These are phyloP conservation scores for Squalus acanthias DNA, from an alignment of 2,797 vertebrate species.

Conservation along the genomic window DNA sequence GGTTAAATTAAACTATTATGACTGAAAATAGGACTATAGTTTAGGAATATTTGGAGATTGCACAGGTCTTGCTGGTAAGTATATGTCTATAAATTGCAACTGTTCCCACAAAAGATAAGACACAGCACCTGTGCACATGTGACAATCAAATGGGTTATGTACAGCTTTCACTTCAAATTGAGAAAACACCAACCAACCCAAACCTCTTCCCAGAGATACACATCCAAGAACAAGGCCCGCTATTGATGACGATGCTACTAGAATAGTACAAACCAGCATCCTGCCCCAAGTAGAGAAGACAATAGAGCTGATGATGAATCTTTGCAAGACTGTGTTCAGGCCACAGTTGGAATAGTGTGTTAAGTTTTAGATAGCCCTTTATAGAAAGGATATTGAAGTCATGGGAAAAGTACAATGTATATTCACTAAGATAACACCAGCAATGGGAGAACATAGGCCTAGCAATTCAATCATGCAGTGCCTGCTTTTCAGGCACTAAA, in stretches of 20 bases:
- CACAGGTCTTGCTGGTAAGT: neutral
- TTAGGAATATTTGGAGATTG: slow-evolving; percentile 1
- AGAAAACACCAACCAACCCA: neutral
- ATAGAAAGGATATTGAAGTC: neutral
- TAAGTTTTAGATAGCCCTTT: neutral
- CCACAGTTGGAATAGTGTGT: no score
- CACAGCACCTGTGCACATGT: neutral
- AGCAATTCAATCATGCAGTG: neutral
- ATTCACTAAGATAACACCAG: neutral
- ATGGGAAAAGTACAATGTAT: neutral
- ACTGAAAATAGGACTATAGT: neutral
- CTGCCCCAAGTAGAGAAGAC: neutral
- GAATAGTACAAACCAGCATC: neutral
- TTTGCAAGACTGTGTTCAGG: neutral
- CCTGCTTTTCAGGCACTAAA: neutral
- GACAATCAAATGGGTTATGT: neutral
- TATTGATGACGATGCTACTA: neutral
- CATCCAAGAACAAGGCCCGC: neutral
- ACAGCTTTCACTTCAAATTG: neutral
- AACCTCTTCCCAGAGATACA: neutral
- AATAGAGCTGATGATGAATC: neutral
- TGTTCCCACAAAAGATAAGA: neutral
- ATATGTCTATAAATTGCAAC: neutral
- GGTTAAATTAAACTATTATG: neutral
- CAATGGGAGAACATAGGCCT: neutral